phyloP scores from a whole-genome alignment of 2,113 vertebrate species.

The Pampusana beccarii region DNA sequence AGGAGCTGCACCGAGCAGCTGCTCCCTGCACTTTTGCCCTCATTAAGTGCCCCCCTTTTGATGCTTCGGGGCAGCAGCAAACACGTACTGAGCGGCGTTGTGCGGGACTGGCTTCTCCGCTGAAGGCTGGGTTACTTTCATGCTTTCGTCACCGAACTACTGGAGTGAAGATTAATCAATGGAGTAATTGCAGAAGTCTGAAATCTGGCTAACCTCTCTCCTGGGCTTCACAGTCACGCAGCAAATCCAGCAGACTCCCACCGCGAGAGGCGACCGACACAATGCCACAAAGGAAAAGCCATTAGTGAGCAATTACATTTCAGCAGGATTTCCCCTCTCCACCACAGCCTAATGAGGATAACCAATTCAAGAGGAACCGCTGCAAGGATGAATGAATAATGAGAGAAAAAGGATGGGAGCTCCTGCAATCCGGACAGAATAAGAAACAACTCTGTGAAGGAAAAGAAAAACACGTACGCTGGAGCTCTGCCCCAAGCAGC shows the following conservation, averaged over 20 bases:
- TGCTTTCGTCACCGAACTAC: background rate
- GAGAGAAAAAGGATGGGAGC: slow-evolving; percentile 37
- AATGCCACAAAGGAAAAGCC: slow-evolving; percentile 53
- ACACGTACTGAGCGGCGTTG: background rate
- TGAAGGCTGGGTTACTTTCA: background rate
- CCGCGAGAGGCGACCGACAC: background rate
- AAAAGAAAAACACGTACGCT: background rate
- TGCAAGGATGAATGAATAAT: slow-evolving; percentile 7
- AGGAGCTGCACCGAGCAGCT: background rate
- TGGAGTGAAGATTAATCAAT: slow-evolving; percentile 3
- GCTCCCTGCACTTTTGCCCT: background rate
- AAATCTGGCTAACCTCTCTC: background rate
- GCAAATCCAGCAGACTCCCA: background rate
- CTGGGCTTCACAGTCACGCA: background rate
- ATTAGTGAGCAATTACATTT: slow-evolving; percentile 61
- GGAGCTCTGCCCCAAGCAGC: background rate
- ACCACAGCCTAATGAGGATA: slow-evolving; percentile 38
- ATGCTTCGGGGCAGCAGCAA: slow-evolving; percentile 4
- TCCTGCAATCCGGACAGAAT: background rate
- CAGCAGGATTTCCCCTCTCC: slow-evolving; percentile 33
- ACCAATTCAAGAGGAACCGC: slow-evolving; percentile 10
- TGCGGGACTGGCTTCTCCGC: background rate
- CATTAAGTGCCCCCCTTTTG: slow-evolving; percentile 25
- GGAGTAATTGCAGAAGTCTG: slow-evolving; percentile 10
- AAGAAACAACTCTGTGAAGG: background rate